phyloP scores from a whole-genome alignment of 2,888 invertebrate genomes.

The Pristionchus entomophagus region DNA sequence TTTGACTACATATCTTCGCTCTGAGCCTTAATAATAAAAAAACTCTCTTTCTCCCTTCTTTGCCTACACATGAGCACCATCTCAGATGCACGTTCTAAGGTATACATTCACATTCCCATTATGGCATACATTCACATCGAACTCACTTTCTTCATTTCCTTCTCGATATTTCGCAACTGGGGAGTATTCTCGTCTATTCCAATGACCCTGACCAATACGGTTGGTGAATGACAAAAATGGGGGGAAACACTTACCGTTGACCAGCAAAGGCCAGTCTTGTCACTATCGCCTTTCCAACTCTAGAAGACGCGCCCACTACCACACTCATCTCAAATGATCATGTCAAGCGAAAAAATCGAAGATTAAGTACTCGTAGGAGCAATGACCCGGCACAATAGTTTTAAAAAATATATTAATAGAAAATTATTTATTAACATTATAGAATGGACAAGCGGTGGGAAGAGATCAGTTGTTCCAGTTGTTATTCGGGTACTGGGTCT shows the following conservation, averaged over 20 bases:
- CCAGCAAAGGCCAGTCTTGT: conserved; percentile 14
- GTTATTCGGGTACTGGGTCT: conserved; percentile 14
- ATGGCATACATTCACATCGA: no score
- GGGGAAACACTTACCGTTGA: no score
- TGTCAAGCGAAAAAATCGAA: neutral
- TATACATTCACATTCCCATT: no score
- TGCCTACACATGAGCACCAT: no score
- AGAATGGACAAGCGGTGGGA: neutral
- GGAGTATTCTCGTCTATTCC: neutral
- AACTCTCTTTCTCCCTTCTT: no score
- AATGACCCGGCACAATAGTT: neutral
- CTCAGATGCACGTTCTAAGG: no score
- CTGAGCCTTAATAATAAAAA: no score
- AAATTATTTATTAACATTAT: conserved; percentile 38
- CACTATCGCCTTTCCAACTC: conserved; percentile 5
- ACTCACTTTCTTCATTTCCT: conserved; percentile 16
- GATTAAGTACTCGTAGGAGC: neutral
- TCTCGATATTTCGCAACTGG: neutral
- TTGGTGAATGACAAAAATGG: no score
- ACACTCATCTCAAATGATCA: neutral
- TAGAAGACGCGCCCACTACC: conserved; percentile 4
- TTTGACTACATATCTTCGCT: no score
- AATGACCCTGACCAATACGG: no score
- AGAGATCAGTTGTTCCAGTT: conserved; percentile 39
- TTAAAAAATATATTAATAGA: neutral